Percentiles rank a stretch among this genome's conserved stretches.
These are phyloP conservation scores for Antechinus stuartii DNA, from an alignment of 2,113 vertebrate species.

Conservation along the genomic window DNA sequence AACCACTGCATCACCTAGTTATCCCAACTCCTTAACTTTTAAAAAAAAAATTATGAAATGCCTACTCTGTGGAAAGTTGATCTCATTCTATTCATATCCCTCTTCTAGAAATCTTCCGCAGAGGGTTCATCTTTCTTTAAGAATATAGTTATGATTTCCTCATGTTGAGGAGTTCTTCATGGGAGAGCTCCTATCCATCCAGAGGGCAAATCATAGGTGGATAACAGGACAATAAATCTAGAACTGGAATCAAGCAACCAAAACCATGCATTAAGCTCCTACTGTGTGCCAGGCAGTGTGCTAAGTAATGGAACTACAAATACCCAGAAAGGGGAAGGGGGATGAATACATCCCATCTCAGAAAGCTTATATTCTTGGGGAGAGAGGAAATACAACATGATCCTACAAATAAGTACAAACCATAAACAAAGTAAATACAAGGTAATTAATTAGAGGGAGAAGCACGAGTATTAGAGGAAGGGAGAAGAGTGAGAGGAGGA, in stretches of 20 bases:
- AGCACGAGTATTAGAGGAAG: neutral
- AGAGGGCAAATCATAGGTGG: neutral
- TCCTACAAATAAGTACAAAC: neutral
- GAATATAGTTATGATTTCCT: fast-evolving
- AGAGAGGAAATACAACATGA: neutral
- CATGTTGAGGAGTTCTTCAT: neutral
- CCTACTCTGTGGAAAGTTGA: neutral
- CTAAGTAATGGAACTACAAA: neutral
- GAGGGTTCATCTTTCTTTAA: too few species aligned
- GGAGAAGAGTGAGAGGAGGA: too few species aligned
- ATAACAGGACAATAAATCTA: neutral
- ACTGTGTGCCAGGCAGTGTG: too few species aligned
- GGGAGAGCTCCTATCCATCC: neutral
- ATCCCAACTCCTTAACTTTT: too few species aligned
- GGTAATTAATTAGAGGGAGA: neutral
- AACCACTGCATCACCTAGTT: too few species aligned
- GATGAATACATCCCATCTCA: neutral
- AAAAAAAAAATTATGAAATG: neutral
- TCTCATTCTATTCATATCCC: neutral
- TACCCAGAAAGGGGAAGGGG: fast-evolving
- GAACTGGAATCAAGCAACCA: neutral
- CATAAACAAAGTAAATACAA: neutral
- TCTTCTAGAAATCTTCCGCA: neutral
- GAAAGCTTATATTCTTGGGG: neutral
- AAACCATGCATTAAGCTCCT: neutral